Evolutionary conservation across 2,888 invertebrate genomes (phyloP), one percentile per base, ranked within the genome.

Genomic region (Polyploca ridens): DNA sequence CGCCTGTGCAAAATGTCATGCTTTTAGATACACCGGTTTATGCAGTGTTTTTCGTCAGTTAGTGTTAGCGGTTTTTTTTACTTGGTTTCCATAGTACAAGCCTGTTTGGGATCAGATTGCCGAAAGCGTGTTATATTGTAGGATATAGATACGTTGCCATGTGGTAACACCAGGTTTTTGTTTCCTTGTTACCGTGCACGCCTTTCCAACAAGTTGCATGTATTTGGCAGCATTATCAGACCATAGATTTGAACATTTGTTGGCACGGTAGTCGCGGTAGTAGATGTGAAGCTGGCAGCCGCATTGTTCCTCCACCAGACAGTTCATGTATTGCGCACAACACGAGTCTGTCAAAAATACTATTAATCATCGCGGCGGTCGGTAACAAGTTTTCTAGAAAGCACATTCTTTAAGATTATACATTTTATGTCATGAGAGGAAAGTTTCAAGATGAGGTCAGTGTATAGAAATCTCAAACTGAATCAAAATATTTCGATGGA

Each of bases 261-360:
- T 90, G 90, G 89, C 90, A 89, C 79, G 67, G 27, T 27, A 27
- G 27, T 27, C 27, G 27, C 27, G 27, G 27, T 27, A 27, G 27
- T 62, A 71, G 70, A 70, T 77, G 75, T 8, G 19, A n/a, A 54
- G 54, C 78, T 79, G 78, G 77, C 80, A 78, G 74, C 69, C 70
- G 72, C 67, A 75, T 78, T 76, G 76, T 76, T 73, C 77, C 76
- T 76, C 72, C 78, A 78, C 78, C 77, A 82, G 84, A 83, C 82
- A 82, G 74, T 74, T 80, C 81, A 77, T 76, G 73, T 75, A 78
- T 72, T 84, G 80, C 82, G 83, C 83, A 83, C 81, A 80, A 83
- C 81, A 80, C 82, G 86, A 35, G 35, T 90, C 89, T 87, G 87
- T 91, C 91, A 90, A 72, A 83, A 88, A 68, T 72, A 86, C 87